A percentile compares a stretch with the other conserved stretches of the same genome.
phyloP scores from a whole-genome alignment of 1,140 invertebrate species.

The Solenopsis invicta region DNA sequence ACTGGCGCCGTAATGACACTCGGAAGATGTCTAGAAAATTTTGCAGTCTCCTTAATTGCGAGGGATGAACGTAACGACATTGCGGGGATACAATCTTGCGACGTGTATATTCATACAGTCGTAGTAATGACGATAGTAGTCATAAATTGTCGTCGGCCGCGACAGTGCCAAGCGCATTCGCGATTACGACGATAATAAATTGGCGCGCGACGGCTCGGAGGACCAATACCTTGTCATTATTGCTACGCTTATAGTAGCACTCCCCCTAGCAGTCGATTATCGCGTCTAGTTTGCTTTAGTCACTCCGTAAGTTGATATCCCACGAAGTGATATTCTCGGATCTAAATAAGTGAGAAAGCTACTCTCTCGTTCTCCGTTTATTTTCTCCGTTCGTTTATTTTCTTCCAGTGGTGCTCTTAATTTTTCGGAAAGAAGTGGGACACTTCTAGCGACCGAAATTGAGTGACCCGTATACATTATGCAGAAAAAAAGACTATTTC shows the following conservation, averaged over 20 bases:
- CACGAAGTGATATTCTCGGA: background rate
- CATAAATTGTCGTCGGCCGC: conserved; percentile 68
- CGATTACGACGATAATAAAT: conserved; percentile 72
- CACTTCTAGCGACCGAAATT: background rate
- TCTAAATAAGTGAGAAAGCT: conserved; percentile 16
- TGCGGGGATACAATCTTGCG: conserved; percentile 56
- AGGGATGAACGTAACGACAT: conserved; percentile 37
- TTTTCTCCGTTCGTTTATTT: conserved; percentile 28
- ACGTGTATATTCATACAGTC: conserved; percentile 50
- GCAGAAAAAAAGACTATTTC: conserved; percentile 4
- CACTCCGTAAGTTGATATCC: conserved; percentile 60
- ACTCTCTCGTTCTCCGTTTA: conserved; percentile 11
- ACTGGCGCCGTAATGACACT: background rate
- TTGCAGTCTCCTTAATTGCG: background rate
- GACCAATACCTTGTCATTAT: conserved; percentile 71
- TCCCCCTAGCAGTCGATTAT: conserved; percentile 55
- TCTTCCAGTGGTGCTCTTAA: conserved; percentile 7
- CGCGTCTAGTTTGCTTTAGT: conserved; percentile 17
- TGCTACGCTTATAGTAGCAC: conserved; percentile 37
- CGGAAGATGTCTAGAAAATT: conserved; percentile 3
- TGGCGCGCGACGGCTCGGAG: conserved; percentile 62
- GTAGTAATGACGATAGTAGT: conserved; percentile 65
- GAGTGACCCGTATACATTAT: background rate
- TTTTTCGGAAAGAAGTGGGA: conserved; percentile 17
- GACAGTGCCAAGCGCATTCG: conserved; percentile 62